Conservation (phyloP, 2,888 invertebrate species). For the Morinoia aosen region DNA sequence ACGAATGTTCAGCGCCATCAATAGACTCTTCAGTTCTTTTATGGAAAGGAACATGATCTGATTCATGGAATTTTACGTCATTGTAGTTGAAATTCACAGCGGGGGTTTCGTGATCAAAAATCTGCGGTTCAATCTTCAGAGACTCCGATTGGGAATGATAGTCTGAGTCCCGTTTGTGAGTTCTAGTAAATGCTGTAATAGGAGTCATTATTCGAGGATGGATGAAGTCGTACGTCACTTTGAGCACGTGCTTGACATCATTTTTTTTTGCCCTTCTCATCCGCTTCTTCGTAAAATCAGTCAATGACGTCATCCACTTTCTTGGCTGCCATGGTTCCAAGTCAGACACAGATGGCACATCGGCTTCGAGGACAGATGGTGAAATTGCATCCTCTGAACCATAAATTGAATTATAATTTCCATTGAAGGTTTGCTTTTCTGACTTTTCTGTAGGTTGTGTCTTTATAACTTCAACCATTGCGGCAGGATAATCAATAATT, state of each 20-base stretch:
- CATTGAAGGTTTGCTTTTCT: neutral
- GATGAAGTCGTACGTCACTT: conserved; percentile 39
- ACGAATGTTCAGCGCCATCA: neutral
- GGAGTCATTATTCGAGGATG: neutral
- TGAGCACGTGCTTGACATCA: conserved; percentile 12
- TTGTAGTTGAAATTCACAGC: neutral
- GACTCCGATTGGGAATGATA: conserved; percentile 31
- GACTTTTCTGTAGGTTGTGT: neutral
- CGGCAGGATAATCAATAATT: neutral
- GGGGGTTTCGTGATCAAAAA: neutral
- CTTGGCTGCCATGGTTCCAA: neutral
- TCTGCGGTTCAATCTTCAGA: neutral
- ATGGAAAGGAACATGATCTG: neutral
- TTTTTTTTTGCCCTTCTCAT: neutral
- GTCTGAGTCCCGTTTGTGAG: conserved; percentile 19
- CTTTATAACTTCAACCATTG: neutral
- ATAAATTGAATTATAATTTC: neutral
- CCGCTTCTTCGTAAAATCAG: neutral
- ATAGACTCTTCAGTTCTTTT: neutral
- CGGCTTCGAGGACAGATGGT: neutral
- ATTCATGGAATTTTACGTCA: neutral
- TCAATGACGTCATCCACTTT: neutral
- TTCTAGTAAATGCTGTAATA: neutral
- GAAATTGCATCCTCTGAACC: neutral
- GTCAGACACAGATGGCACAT: neutral